Evolutionary conservation across 1,140 invertebrate genomes (phyloP).

Genomic region (Lerema accius): DNA sequence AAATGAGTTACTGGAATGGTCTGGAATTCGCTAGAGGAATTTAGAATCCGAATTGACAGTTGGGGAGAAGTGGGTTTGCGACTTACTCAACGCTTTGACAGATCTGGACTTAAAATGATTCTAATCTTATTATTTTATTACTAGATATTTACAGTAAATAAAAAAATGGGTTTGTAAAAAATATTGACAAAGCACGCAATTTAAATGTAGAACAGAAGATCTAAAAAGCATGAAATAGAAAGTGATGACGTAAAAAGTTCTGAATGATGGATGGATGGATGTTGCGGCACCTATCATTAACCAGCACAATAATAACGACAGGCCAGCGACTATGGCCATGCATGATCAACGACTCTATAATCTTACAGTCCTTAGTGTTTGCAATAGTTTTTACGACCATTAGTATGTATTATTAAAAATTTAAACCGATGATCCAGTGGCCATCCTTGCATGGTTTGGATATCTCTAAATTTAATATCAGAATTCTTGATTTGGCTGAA

Average conservation of each 20-base stretch:
- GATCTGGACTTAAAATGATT: no score
- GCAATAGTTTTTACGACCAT: conserved; percentile 8
- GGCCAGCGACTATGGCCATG: background rate
- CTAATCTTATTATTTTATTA: no score
- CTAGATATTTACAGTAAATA: no score
- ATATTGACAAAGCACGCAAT: background rate
- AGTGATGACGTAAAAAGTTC: background rate
- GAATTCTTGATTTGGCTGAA: no score
- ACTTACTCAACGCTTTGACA: no score
- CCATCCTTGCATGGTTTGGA: no score
- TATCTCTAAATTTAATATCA: no score
- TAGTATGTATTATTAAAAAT: background rate
- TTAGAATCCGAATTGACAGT: no score
- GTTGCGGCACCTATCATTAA: background rate
- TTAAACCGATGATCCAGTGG: background rate
- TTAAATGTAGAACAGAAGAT: background rate
- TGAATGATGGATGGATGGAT: background rate
- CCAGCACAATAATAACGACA: background rate
- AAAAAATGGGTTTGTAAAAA: no score
- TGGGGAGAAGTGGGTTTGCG: no score
- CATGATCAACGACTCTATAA: background rate
- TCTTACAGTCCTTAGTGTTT: conserved; percentile 1
- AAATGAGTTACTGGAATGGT: no score
- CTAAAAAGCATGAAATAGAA: background rate
- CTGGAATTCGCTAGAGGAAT: no score